Percentiles rank a stretch among this genome's conserved stretches.
These are phyloP conservation scores for Myotis davidii DNA, from an alignment of 2,113 vertebrate genomes.

Conservation along the genomic window DNA sequence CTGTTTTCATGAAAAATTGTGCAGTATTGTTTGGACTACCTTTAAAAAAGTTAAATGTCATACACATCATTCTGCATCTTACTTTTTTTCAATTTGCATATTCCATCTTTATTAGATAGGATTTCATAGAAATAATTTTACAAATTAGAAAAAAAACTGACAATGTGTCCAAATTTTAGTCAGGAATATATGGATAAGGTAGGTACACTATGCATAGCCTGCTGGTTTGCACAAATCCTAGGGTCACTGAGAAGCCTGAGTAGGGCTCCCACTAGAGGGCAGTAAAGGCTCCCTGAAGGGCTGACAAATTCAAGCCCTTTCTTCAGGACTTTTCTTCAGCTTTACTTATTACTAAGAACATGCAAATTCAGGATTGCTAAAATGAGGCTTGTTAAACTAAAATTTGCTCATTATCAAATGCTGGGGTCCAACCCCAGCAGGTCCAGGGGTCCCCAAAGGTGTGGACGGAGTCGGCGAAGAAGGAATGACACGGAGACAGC, in stretches of 20 bases:
- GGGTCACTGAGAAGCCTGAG: not conserved
- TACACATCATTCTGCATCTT: not conserved
- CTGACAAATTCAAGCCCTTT: not conserved
- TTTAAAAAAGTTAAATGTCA: constrained; percentile 16
- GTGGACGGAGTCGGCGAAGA: too few relatives aligned
- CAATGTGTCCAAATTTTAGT: not conserved
- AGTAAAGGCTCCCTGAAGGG: not conserved
- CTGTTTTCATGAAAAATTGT: not conserved
- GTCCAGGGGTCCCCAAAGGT: too few relatives aligned
- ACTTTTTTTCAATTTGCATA: too few relatives aligned
- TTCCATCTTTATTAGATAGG: too few relatives aligned
- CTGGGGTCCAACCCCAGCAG: too few relatives aligned
- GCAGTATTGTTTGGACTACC: not conserved
- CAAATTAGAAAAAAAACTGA: not conserved
- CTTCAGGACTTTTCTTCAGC: not conserved
- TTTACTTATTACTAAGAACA: not conserved
- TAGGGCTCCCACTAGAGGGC: not conserved
- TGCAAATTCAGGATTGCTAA: not conserved
- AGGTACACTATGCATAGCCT: not conserved
- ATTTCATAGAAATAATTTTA: not conserved
- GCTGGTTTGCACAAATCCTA: not conserved
- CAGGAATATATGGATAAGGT: not conserved
- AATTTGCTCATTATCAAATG: not conserved
- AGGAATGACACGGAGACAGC: too few relatives aligned
- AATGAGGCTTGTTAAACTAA: constrained; percentile 2